Conservation (phyloP, 35 echinoderm and acorn worm genomes). For the Ophiothrix spiculata region DNA sequence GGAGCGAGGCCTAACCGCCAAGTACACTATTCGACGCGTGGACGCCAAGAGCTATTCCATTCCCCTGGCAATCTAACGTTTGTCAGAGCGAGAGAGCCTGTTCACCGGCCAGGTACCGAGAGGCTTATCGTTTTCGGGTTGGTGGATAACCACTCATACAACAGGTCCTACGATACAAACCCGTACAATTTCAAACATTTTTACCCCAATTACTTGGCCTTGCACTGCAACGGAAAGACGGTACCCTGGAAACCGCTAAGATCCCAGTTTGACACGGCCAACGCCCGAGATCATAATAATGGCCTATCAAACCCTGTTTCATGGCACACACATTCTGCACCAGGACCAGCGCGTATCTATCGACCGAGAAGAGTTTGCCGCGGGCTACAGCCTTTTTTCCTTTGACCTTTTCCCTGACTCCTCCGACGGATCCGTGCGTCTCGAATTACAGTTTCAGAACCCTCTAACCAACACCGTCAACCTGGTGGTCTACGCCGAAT, state of each 20-base stretch:
- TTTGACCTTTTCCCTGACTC: constrained; percentile 25
- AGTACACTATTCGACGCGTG: constrained; percentile 52
- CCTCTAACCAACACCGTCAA: constrained; percentile 2
- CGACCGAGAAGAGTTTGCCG: neutral
- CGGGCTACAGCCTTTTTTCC: neutral
- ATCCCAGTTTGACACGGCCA: neutral
- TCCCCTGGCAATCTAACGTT: constrained; percentile 33
- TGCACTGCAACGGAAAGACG: constrained; percentile 7
- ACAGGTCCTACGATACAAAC: constrained; percentile 34
- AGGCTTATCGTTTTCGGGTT: constrained; percentile 37
- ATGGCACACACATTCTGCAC: constrained; percentile 20
- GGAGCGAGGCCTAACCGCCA: constrained; percentile 44
- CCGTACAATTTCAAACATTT: constrained; percentile 54
- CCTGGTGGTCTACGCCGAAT: too few species aligned
- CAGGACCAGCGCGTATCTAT: constrained; percentile 25
- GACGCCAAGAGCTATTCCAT: constrained; percentile 52
- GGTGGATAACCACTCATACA: constrained; percentile 52
- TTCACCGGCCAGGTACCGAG: constrained; percentile 61
- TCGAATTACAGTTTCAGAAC: constrained; percentile 4
- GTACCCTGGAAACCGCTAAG: constrained; percentile 3
- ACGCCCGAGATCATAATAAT: neutral
- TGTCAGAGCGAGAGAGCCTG: constrained; percentile 49
- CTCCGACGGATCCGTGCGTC: neutral
- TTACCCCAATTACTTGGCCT: constrained; percentile 20
- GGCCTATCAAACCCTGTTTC: constrained; percentile 39